Evolutionary conservation across 2,888 invertebrate genomes (phyloP), one percentile per base, ranked within the genome.

Genomic region (Caenorhabditis plicata): DNA sequence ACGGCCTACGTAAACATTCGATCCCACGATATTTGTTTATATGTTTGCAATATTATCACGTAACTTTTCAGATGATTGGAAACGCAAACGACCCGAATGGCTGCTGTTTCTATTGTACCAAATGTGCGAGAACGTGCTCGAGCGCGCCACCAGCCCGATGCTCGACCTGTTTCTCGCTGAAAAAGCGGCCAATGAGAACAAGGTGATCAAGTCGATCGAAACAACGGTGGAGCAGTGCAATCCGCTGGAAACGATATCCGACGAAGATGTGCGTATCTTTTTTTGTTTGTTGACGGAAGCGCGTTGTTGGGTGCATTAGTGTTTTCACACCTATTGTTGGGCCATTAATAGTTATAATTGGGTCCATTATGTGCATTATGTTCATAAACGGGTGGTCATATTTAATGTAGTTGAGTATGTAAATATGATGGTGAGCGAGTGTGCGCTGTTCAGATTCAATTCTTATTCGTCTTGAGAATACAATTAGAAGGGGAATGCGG

Each of bases 61-160:
- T 26, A 4, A 25, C 20, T 8, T 56, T 67, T 49, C 84, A 26
- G 84, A 83, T 20, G 83, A 84, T 73, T 86, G 86, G 86, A 82
- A 84, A 57, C 74, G 83, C 27, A 85, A 85, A 74, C 75, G 85
- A 31, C 85, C 86, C 1, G 82, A 85, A 29, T 86, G 86, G 85
- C 82, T 85, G 44, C 83, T 86, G 81, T 77, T 86, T 53, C 82
- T 85, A 81, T 80, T 86, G 38, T 85, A 85, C 73, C 84, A 85
- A 20, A 73, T 86, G 70, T 84, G 84, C 15, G 84, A 84, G 68
- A 66, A 71, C 26, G 42, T 58, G 8, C 46, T 55, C 79, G 81
- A 60, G 82, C 83, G 70, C 80, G 82, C 43, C 74, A 83, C 42
- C 82, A 83, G 38, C 46, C 85, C 85, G 5, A 85, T 86, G 38